A percentile compares a stretch with the other conserved stretches of the same genome.
Conservation (phyloP, 2,888 invertebrate genomes). For the Sesia apiformis region DNA sequence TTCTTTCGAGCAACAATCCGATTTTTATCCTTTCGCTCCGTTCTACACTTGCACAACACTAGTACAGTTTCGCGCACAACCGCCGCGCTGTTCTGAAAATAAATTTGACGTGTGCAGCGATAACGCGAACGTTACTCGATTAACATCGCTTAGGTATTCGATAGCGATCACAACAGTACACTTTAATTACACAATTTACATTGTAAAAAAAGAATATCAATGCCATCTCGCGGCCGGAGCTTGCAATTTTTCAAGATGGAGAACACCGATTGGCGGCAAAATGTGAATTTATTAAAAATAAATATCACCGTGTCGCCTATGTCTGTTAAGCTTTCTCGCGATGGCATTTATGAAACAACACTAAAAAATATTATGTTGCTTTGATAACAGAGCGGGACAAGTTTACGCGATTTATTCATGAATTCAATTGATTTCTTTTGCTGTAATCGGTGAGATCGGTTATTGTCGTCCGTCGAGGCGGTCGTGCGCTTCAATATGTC, state of each 20-base stretch:
- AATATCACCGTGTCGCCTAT: slow-evolving; percentile 29
- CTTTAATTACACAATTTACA: slow-evolving; percentile 71
- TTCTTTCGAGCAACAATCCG: slow-evolving; percentile 30
- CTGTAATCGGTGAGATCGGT: slow-evolving; percentile 38
- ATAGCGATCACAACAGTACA: slow-evolving; percentile 54
- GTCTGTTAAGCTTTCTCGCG: slow-evolving; percentile 33
- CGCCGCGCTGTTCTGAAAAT: slow-evolving; percentile 13
- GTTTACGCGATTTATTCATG: slow-evolving; percentile 60
- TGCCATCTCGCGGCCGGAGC: slow-evolving; percentile 47
- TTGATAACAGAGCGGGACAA: slow-evolving; percentile 46
- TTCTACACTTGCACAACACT: slow-evolving; percentile 19
- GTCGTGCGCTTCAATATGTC: slow-evolving; percentile 2
- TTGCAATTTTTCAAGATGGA: slow-evolving; percentile 59
- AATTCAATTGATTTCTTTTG: slow-evolving; percentile 62
- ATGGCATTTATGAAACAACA: slow-evolving; percentile 33
- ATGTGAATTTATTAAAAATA: slow-evolving; percentile 58
- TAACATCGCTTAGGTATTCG: slow-evolving; percentile 45
- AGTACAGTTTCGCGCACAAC: background rate
- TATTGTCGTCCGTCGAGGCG: slow-evolving; percentile 20
- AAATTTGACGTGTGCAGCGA: slow-evolving; percentile 30
- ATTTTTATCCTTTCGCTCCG: slow-evolving; percentile 31
- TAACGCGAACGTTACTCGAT: slow-evolving; percentile 42
- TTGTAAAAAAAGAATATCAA: slow-evolving; percentile 49
- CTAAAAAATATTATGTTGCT: slow-evolving; percentile 58
- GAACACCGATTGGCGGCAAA: slow-evolving; percentile 46